phyloP scores from a whole-genome alignment of 2,888 invertebrate genomes.

The Drosophila kambysellisi region DNA sequence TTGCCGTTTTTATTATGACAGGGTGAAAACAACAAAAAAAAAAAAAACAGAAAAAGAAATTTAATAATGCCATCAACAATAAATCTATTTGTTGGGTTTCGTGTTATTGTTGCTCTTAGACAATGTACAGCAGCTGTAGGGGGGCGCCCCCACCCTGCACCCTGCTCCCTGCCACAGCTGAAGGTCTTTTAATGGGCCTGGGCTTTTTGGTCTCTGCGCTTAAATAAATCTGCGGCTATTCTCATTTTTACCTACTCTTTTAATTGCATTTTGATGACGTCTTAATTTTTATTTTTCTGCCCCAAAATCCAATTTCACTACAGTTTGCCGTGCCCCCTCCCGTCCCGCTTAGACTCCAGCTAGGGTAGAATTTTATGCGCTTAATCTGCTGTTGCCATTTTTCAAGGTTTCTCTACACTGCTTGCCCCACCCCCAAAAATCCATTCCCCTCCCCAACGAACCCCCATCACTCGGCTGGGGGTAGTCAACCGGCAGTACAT shows the following conservation, averaged over 20 bases:
- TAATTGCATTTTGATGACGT: conserved; percentile 81
- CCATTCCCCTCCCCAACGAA: neutral
- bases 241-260: conserved; percentile 76
- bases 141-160: neutral
- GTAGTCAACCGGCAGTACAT: conserved; percentile 66
- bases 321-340: conserved; percentile 7
- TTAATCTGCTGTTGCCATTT: conserved; percentile 78
- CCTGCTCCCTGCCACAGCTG: neutral
- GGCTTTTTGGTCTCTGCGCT: conserved; percentile 46
- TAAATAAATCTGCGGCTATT: conserved; percentile 77
- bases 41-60: conserved; percentile 59
- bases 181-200: conserved; percentile 37
- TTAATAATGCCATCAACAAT: conserved; percentile 82
- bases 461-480: conserved; percentile 4
- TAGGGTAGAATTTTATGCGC: conserved; percentile 67
- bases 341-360: conserved; percentile 10
- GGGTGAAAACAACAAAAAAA: conserved; percentile 20
- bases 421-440: conserved; percentile 4
- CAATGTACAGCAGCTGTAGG: conserved; percentile 50
- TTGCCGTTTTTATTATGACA: conserved; percentile 68
- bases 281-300: conserved; percentile 74
- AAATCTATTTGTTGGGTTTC: conserved; percentile 75
- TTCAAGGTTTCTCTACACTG: conserved; percentile 60
- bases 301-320: conserved; percentile 55
- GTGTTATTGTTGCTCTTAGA: conserved; percentile 51